Conservation (phyloP, 1,140 invertebrate genomes). For the Anastatus disparis region DNA sequence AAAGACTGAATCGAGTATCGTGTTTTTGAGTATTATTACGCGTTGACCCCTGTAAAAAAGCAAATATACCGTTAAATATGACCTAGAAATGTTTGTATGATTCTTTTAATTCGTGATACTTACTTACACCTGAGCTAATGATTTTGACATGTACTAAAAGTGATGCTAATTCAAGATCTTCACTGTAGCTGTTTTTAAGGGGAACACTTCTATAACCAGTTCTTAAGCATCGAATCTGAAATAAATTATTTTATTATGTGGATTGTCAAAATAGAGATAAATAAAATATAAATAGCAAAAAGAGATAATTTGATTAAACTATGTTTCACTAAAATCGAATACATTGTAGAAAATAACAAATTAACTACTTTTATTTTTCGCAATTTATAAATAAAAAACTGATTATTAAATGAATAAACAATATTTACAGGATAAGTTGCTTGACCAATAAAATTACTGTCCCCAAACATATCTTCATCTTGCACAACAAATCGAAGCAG, state of each 20-base stretch:
- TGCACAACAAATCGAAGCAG: conserved; percentile 92
- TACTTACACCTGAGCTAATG: conserved; percentile 2
- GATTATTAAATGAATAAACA: too few relatives aligned
- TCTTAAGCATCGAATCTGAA: conserved; percentile 75
- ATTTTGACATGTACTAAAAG: conserved; percentile 86
- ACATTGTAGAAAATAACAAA: not conserved
- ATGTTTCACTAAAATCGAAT: too few relatives aligned
- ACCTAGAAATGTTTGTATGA: too few relatives aligned
- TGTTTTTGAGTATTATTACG: conserved; percentile 14
- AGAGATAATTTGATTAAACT: too few relatives aligned
- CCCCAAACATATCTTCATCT: conserved; percentile 98
- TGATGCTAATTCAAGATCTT: conserved; percentile 92
- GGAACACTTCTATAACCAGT: conserved; percentile 92
- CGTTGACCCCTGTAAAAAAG: conserved; percentile 4
- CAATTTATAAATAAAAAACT: too few relatives aligned
- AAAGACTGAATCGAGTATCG: not conserved
- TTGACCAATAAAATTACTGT: conserved; percentile 97
- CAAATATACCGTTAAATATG: not conserved
- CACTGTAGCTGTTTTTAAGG: conserved; percentile 90
- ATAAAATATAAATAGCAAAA: too few relatives aligned
- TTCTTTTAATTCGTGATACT: too few relatives aligned
- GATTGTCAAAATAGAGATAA: too few relatives aligned
- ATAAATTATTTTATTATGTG: conserved; percentile 39
- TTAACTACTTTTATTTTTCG: not conserved
- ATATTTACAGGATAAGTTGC: conserved; percentile 86